Conservation (phyloP, 1,140 invertebrate species). For the Panagrolaimus sp. region DNA sequence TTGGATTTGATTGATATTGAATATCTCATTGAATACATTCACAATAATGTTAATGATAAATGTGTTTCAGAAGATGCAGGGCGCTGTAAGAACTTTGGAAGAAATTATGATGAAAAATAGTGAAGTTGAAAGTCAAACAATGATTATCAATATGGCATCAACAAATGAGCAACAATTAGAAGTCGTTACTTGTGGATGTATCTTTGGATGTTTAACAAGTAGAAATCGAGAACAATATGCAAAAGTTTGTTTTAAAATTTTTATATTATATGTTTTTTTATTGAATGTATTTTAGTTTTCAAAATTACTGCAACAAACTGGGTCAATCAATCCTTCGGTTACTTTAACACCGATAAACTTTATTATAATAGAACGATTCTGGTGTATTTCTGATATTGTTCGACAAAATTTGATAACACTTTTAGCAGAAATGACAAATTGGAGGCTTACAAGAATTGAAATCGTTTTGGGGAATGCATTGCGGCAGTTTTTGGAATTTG, state of each 20-base stretch:
- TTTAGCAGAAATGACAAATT: neutral
- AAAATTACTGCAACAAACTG: constrained; percentile 12
- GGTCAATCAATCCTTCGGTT: neutral
- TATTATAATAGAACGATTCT: neutral
- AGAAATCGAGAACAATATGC: neutral
- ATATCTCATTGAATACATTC: neutral
- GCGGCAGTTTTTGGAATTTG: neutral
- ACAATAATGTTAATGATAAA: neutral
- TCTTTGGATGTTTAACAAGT: neutral
- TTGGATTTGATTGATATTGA: neutral
- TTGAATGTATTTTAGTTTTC: constrained; percentile 1
- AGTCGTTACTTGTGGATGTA: neutral
- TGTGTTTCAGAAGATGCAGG: constrained; percentile 13
- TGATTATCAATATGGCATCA: neutral
- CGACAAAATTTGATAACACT: neutral
- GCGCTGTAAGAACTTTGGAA: neutral
- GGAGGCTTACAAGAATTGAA: neutral
- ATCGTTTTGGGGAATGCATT: neutral
- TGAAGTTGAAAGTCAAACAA: neutral
- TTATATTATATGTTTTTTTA: neutral
- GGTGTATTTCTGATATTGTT: neutral
- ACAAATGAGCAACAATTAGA: neutral
- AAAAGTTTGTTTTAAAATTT: neutral
- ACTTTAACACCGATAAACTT: neutral
- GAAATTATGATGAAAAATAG: neutral